A percentile compares a stretch with the other conserved stretches of the same genome.
phyloP scores from a whole-genome alignment of 2,888 invertebrate species.

The Gandaritis pyraliata region DNA sequence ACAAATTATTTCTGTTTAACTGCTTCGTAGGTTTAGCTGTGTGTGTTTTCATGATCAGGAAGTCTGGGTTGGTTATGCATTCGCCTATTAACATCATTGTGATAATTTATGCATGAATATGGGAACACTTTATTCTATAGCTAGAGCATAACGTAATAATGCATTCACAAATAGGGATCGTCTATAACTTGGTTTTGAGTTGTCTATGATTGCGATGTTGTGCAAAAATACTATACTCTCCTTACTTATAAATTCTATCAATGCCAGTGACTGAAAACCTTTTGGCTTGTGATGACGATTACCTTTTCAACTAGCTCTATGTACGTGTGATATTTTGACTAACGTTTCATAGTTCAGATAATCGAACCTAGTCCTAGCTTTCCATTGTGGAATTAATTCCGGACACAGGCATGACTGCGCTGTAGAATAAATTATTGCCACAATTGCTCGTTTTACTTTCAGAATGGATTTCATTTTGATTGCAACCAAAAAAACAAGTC shows the following conservation, averaged over 20 bases:
- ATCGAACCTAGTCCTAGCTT: conserved; percentile 41
- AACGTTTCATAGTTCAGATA: not conserved
- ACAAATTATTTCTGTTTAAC: not conserved
- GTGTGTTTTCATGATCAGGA: conserved; percentile 21
- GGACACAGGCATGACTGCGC: conserved; percentile 37
- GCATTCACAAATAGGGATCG: not conserved
- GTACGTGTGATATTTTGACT: not conserved
- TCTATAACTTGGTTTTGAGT: not conserved
- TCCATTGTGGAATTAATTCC: conserved; percentile 51
- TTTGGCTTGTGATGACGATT: not conserved
- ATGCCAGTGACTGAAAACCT: no score
- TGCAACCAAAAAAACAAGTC: not conserved
- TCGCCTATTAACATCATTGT: conserved; percentile 14
- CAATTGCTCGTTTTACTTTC: conserved; percentile 9
- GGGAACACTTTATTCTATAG: not conserved
- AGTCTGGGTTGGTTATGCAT: conserved; percentile 20
- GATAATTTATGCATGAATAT: conserved; percentile 11
- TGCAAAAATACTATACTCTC: no score
- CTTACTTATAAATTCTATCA: no score
- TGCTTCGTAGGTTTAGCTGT: conserved; percentile 2
- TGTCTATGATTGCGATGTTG: no score
- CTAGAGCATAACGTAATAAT: conserved; percentile 8
- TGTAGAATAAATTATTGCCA: conserved; percentile 42
- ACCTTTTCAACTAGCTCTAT: not conserved
- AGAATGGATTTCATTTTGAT: conserved; percentile 13